Conservation (phyloP, 2,888 invertebrate species). For the Pogonocherus hispidulus region DNA sequence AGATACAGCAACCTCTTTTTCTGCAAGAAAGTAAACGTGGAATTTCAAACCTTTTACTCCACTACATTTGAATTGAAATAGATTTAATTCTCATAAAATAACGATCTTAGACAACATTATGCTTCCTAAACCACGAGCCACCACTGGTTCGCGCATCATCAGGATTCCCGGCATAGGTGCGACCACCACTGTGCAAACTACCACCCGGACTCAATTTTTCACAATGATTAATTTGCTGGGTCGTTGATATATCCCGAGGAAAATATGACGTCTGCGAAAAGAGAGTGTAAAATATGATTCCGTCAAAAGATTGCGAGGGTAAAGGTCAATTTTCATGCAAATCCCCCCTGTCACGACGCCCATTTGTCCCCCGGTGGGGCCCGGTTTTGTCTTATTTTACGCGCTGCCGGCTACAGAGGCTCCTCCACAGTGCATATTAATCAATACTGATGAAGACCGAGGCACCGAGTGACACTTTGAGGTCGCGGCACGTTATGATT, state of each 20-base stretch:
- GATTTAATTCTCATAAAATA: no score
- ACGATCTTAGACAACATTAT: no score
- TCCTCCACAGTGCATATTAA: conserved; percentile 59
- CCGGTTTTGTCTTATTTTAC: conserved; percentile 63
- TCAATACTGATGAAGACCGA: conserved; percentile 62
- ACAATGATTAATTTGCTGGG: conserved; percentile 37
- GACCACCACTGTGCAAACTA: background rate
- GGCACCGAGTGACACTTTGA: conserved; percentile 56
- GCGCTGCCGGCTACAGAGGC: conserved; percentile 60
- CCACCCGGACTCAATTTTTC: conserved; percentile 22
- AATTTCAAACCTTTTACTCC: no score
- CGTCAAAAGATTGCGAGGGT: conserved; percentile 42
- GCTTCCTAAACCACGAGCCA: no score
- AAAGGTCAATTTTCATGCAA: conserved; percentile 65
- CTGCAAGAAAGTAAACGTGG: no score
- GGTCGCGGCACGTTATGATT: conserved; percentile 56
- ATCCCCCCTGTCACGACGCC: conserved; percentile 62
- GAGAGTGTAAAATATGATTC: conserved; percentile 44
- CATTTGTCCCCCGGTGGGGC: conserved; percentile 59
- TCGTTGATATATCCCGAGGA: conserved; percentile 33
- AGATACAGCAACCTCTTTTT: no score
- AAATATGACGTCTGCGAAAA: conserved; percentile 40
- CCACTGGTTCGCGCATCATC: no score
- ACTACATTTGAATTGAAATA: no score
- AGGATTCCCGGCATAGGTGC: background rate